Conservation (phyloP, 2,888 invertebrate species). For the Clitarchus hookeri region DNA sequence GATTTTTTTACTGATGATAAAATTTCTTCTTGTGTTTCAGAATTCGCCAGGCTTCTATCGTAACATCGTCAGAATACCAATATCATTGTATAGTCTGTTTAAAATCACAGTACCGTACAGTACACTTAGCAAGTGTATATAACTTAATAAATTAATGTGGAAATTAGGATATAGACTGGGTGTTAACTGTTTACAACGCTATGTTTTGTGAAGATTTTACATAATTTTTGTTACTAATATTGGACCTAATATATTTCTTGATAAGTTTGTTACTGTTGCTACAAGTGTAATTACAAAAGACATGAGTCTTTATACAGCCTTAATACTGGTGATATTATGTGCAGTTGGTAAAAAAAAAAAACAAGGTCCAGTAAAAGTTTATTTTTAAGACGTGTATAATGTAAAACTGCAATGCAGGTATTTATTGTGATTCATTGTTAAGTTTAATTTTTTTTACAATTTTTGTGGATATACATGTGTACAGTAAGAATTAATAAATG, state of each 20-base stretch:
- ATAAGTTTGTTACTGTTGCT: conserved; percentile 31
- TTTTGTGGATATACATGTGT: conserved; percentile 8
- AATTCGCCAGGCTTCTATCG: conserved; percentile 64
- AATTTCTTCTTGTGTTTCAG: conserved; percentile 54
- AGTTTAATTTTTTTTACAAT: conserved; percentile 14
- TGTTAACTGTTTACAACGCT: not conserved
- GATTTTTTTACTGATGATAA: too few relatives aligned
- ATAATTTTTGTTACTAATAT: conserved; percentile 34
- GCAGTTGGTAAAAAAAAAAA: not conserved
- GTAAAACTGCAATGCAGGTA: conserved; percentile 8
- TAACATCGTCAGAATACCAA: conserved; percentile 50
- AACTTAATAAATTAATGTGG: not conserved
- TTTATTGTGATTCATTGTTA: conserved; percentile 14
- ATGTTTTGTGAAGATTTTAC: conserved; percentile 25
- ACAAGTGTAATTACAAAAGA: conserved; percentile 22
- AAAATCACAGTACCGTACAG: conserved; percentile 22
- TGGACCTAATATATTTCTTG: conserved; percentile 36
- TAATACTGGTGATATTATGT: conserved; percentile 3
- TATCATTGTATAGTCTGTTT: conserved; percentile 3
- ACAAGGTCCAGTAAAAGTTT: not conserved
- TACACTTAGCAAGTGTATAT: not conserved
- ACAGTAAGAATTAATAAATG: not conserved
- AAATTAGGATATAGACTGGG: not conserved
- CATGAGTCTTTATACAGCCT: not conserved
- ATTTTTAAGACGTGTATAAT: not conserved